A percentile compares a stretch with the other conserved stretches of the same genome.
Conservation (phyloP, 1,140 invertebrate species). For the Drosophila nigrodunni region DNA sequence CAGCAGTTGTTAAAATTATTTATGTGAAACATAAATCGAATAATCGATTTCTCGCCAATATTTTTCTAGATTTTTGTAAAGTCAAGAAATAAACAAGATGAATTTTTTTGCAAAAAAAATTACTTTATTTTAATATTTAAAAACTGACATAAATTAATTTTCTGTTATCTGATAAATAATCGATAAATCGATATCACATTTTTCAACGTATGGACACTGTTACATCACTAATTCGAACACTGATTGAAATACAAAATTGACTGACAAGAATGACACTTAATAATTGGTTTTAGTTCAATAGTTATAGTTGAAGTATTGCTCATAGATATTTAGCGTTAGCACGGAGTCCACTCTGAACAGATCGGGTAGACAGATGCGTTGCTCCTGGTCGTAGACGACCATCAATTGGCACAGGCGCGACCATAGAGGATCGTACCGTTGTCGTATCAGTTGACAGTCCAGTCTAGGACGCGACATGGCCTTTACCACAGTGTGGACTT, state of each 20-base stretch:
- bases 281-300: constrained; percentile 41
- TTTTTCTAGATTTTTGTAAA: too few relatives aligned
- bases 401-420: constrained; percentile 65
- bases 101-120: too few relatives aligned
- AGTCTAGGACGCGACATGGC: constrained; percentile 49
- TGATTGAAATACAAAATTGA: neutral
- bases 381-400: constrained; percentile 62
- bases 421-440: constrained; percentile 61
- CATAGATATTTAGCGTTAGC: constrained; percentile 61
- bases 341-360: constrained; percentile 49
- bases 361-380: constrained; percentile 65
- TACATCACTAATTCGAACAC: neutral
- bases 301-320: constrained; percentile 72
- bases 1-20: neutral
- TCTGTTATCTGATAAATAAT: too few relatives aligned
- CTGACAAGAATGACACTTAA: neutral
- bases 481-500: constrained; percentile 57
- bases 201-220: too few relatives aligned
- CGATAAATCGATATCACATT: too few relatives aligned
- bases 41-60: too few relatives aligned
- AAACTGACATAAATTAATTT: too few relatives aligned
- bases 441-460: constrained; percentile 57
- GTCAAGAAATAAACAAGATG: too few relatives aligned
- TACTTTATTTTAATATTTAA: too few relatives aligned
- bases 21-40: too few relatives aligned